A percentile compares a stretch with the other conserved stretches of the same genome.
phyloP scores from a whole-genome alignment of 2,113 vertebrate species.

The Hippocampus barbouri region DNA sequence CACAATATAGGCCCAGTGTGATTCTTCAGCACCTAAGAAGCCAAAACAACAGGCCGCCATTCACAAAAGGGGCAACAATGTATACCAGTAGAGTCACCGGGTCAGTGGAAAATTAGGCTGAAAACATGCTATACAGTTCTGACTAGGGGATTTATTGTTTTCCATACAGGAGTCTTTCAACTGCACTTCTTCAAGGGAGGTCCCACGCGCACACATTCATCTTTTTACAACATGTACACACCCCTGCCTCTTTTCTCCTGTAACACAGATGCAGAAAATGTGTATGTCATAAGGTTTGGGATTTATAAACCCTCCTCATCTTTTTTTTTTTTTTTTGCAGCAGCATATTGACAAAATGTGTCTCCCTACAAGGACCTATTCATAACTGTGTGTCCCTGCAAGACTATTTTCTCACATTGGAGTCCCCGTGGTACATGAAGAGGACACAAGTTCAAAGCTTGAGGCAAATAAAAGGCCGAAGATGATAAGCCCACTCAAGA shows the following conservation, averaged over 20 bases:
- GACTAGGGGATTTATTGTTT: slow-evolving; percentile 1
- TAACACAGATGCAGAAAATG: slow-evolving; percentile 2
- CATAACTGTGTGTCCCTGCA: slow-evolving; percentile 5
- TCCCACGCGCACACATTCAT: neutral
- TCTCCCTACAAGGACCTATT: neutral
- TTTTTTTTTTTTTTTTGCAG: slow-evolving; percentile 20
- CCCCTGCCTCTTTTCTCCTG: neutral
- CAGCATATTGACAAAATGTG: slow-evolving; percentile 1
- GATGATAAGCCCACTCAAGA: slow-evolving; percentile 72
- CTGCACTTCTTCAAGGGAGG: slow-evolving; percentile 8
- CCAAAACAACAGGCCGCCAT: slow-evolving; percentile 51
- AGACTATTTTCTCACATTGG: neutral
- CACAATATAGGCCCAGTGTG: slow-evolving; percentile 50
- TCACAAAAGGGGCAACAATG: slow-evolving; percentile 50
- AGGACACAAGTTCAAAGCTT: slow-evolving; percentile 71
- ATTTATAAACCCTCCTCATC: slow-evolving; percentile 17
- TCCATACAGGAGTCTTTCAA: neutral
- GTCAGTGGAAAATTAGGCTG: slow-evolving; percentile 17
- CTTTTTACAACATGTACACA: neutral
- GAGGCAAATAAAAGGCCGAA: slow-evolving; percentile 67
- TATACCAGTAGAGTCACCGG: slow-evolving; percentile 31
- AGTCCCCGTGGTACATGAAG: slow-evolving; percentile 9
- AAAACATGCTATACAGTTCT: neutral
- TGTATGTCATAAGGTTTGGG: slow-evolving; percentile 15
- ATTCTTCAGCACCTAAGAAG: slow-evolving; percentile 47